Evolutionary conservation across 2,888 invertebrate genomes (phyloP).

Genomic region (Harpalus rubripes): DNA sequence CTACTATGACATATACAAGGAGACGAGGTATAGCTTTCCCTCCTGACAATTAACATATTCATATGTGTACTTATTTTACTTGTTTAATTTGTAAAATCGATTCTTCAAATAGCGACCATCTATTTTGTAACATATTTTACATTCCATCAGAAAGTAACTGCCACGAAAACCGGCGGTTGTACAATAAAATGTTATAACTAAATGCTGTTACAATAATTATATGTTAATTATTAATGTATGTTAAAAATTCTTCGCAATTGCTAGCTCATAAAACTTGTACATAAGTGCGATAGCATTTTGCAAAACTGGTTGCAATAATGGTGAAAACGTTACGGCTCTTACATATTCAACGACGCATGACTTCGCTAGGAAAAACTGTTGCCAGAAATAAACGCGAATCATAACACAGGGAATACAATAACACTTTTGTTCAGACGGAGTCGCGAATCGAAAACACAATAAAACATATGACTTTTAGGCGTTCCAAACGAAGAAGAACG

Average conservation of each 20-base stretch:
- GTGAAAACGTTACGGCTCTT: constrained; percentile 40
- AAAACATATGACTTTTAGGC: constrained; percentile 49
- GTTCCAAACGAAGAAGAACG: constrained; percentile 3
- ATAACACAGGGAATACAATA: constrained; percentile 38
- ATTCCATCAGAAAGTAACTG: too few relatives aligned
- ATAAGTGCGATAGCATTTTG: background rate
- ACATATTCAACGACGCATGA: constrained; percentile 39
- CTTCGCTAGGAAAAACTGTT: constrained; percentile 18
- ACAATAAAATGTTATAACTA: too few relatives aligned
- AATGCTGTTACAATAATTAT: too few relatives aligned
- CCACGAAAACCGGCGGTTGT: too few relatives aligned
- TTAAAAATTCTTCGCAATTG: background rate
- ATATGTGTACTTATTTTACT: too few relatives aligned
- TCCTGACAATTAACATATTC: too few relatives aligned
- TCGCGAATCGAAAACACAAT: constrained; percentile 50
- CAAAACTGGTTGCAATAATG: constrained; percentile 18
- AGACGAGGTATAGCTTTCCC: too few relatives aligned
- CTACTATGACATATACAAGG: too few relatives aligned
- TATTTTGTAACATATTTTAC: too few relatives aligned
- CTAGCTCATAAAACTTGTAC: background rate
- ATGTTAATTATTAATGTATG: background rate
- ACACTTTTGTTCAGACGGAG: constrained; percentile 48
- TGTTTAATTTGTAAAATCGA: too few relatives aligned
- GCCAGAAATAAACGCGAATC: constrained; percentile 23
- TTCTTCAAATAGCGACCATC: too few relatives aligned